Evolutionary conservation across 2,113 vertebrate species (phyloP), one percentile per base, ranked within the genome.

Genomic region (Trachemys scripta): DNA sequence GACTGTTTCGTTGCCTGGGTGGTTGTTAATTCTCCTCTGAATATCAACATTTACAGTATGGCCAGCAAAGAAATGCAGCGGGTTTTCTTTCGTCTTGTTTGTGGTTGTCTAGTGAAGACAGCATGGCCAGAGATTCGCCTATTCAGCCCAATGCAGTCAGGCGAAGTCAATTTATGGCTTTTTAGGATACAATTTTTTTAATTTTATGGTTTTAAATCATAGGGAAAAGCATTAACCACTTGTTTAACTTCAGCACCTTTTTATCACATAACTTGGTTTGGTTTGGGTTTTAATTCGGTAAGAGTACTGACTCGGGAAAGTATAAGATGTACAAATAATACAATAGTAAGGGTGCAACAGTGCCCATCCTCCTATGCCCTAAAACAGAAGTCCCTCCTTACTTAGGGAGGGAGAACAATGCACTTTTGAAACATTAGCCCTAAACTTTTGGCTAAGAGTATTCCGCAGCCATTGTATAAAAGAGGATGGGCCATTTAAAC

Each of bases 31-130:
- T 99, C 99, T 0, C 99, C 99, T 85, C 99, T 99, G 99, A 99
- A 99, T 92, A 99, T 99, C 0, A 56, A 99, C 84, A 99, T 99
- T 96, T 99, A 99, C 97, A 99, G 99, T 0, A 97, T 99, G 97
- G 99, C 99, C 85, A 99, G 99, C 96, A 99, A 99, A 78, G 99
- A 99, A 97, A 99, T 99, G 99, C 98, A 99, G 7, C 97, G 19
- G 20, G 53, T 50, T 50, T 50, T 50, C 50, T 50, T 50, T 50
- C 50, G 4, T 50, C 50, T 50, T 50, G 50, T 50, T 50, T 50
- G 50, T 50, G 50, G 4, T 13, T 50, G 50, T 50, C 50, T 50
- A 50, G 50, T 50, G 50, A 98, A 94, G 92, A 96, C 96, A 98
- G 59, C 13, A 92, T 82, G 1, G 90, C 97, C n/a, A 97, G 85